These are phyloP conservation scores for Orchestia grillus DNA, from an alignment of 1,140 invertebrate species.

Conservation along the genomic window DNA sequence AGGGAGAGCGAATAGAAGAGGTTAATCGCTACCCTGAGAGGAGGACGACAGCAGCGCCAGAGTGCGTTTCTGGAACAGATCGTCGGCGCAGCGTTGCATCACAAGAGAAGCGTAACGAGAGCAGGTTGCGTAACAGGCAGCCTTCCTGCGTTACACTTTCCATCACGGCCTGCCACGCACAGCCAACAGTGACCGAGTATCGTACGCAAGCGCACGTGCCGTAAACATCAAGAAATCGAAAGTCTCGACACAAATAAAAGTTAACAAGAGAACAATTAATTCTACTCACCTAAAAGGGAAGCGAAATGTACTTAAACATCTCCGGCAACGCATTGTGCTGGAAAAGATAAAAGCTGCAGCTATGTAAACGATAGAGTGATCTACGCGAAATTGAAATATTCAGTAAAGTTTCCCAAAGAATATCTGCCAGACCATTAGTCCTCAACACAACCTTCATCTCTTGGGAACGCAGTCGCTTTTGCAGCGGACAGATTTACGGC, in stretches of 20 bases:
- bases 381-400: too few species aligned
- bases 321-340: too few species aligned
- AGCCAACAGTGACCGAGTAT: neutral
- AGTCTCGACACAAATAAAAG: neutral
- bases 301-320: neutral
- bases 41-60: neutral
- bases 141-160: neutral
- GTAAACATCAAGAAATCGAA: neutral
- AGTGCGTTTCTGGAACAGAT: neutral
- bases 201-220: neutral
- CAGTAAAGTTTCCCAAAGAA: too few species aligned
- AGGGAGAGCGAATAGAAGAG: neutral
- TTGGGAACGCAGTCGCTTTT: too few species aligned
- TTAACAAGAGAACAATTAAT: neutral
- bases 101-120: slow-evolving; percentile 6
- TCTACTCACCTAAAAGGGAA: neutral
- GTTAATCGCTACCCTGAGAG: neutral
- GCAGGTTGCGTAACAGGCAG: neutral
- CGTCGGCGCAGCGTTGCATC: neutral
- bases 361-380: too few species aligned
- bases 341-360: too few species aligned
- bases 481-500: too few species aligned
- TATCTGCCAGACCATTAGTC: too few species aligned
- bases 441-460: too few species aligned
- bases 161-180: neutral